Percentiles rank a stretch among this genome's conserved stretches.
phyloP scores from a whole-genome alignment of 2,888 invertebrate genomes.

The Laothoe populi region DNA sequence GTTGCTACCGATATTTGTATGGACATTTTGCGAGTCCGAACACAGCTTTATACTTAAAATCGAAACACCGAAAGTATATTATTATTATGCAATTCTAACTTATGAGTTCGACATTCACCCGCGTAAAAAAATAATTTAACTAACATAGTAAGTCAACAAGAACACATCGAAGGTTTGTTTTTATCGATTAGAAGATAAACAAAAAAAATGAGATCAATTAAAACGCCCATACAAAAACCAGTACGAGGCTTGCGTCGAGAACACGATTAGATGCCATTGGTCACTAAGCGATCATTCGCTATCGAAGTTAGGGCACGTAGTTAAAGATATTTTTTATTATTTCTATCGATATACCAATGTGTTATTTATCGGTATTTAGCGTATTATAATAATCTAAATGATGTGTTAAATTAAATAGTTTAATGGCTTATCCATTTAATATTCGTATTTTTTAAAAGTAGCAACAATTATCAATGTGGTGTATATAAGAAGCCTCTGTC shows the following conservation, averaged over 20 bases:
- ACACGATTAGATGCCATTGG: background rate
- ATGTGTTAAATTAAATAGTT: no score
- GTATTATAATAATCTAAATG: no score
- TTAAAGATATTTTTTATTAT: background rate
- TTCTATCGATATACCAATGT: no score
- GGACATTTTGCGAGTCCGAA: slow-evolving; percentile 55
- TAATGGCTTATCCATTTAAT: no score
- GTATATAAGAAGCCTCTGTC: no score
- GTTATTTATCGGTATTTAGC: no score
- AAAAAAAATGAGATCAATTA: slow-evolving; percentile 69
- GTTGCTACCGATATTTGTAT: slow-evolving; percentile 66
- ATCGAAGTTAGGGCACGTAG: slow-evolving; percentile 33
- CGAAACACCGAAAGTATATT: slow-evolving; percentile 3
- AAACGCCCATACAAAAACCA: slow-evolving; percentile 74
- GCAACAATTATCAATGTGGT: no score
- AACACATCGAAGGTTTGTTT: slow-evolving; percentile 43
- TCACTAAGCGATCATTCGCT: background rate
- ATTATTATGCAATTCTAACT: slow-evolving; percentile 19
- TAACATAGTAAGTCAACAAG: slow-evolving; percentile 59
- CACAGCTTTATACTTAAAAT: background rate
- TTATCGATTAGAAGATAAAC: slow-evolving; percentile 29
- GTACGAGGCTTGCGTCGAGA: slow-evolving; percentile 38
- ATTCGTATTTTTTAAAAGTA: no score
- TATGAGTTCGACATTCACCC: background rate
- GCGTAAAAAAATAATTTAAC: slow-evolving; percentile 43